Conservation (phyloP, 2,888 invertebrate species). For the Leistus spinibarbis region DNA sequence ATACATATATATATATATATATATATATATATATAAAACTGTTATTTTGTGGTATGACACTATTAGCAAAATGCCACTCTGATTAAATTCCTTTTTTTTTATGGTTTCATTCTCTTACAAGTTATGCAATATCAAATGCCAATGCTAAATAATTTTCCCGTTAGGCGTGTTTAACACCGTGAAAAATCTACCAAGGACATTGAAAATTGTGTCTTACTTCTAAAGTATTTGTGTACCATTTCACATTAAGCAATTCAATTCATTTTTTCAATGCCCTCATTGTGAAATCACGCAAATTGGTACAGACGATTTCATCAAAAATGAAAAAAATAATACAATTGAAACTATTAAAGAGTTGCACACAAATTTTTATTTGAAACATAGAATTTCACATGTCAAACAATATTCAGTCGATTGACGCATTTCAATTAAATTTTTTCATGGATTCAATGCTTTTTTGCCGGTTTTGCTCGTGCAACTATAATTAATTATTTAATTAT, state of each 20-base stretch:
- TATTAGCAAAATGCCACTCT: neutral
- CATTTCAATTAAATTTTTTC: neutral
- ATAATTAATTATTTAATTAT: no score
- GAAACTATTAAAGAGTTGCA: neutral
- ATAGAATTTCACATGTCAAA: neutral
- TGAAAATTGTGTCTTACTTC: neutral
- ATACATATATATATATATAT: no score
- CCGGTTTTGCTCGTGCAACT: no score
- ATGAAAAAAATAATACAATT: neutral
- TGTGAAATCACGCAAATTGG: constrained; percentile 31
- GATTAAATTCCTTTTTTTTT: neutral
- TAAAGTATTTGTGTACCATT: neutral
- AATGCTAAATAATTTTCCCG: neutral
- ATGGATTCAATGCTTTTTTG: neutral
- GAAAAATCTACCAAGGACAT: neutral
- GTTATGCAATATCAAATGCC: neutral
- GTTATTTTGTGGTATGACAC: neutral
- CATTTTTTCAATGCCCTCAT: constrained; percentile 18
- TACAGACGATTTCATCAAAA: constrained; percentile 1
- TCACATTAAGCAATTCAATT: neutral
- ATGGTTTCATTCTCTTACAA: neutral
- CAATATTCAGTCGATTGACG: neutral
- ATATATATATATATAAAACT: no score
- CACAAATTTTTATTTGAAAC: neutral
- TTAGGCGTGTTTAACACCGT: neutral